Percentiles rank a stretch among this genome's conserved stretches.
These are phyloP conservation scores for Brachionus manjavacas DNA, from an alignment of 1,140 invertebrate genomes.

Conservation along the genomic window DNA sequence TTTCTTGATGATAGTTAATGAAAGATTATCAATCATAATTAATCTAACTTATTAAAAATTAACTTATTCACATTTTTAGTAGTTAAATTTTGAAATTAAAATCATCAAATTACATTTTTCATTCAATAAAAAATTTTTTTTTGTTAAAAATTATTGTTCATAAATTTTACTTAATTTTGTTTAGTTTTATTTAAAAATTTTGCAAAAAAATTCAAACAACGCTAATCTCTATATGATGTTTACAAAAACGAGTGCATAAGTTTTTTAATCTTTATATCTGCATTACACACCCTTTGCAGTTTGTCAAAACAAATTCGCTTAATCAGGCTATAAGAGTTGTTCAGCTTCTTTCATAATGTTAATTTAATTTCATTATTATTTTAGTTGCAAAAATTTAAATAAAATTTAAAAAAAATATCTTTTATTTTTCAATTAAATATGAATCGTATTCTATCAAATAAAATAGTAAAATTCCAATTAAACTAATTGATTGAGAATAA, in stretches of 20 bases:
- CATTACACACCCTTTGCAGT: background rate
- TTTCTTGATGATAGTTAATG: no score
- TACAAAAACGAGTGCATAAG: background rate
- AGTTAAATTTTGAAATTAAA: no score
- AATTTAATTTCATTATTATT: background rate
- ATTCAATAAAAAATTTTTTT: no score
- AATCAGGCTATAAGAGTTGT: background rate
- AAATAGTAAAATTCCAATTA: background rate
- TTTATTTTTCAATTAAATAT: background rate
- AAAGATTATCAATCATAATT: no score
- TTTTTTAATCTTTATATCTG: background rate
- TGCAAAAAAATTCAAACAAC: no score
- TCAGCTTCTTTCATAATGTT: background rate
- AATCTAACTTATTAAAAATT: no score
- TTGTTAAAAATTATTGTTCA: no score
- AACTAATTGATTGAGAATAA: background rate
- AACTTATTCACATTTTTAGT: no score
- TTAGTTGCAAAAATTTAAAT: background rate
- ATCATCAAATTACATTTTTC: no score
- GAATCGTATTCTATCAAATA: background rate
- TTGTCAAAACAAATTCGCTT: background rate
- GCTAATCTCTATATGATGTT: background rate
- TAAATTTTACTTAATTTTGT: no score
- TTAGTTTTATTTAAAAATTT: no score
- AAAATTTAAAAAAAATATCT: background rate